Base-by-base conservation (phyloP, 1,140 invertebrate genomes). In the Drosophila lini region DNA sequence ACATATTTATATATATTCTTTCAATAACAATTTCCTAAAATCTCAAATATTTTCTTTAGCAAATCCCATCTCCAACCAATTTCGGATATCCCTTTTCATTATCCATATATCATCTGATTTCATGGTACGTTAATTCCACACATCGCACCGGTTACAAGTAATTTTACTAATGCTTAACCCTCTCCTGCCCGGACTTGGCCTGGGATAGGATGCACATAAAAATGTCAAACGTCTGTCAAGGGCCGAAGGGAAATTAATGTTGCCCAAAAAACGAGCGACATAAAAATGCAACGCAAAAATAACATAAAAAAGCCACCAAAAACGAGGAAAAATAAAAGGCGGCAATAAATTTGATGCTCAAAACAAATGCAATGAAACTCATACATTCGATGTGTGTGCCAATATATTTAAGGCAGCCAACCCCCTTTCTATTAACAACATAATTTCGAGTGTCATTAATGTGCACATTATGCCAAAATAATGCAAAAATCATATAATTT, bases 401-500 rank as follows among this genome's bases (percentile, higher is more conserved):
- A 65, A 65, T 68, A 68, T 38, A 36, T 65, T 65, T 32, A 38
- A 31, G 65, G 42, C 15, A 48, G 59, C 55, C 58, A 53, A 74
- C 47, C 68, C 69, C 59, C 58, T 41, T 77, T 59, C 83, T 80
- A 88, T 88, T 88, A 88, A 88, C 83, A 88, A 88, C 84, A 88
- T 88, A 71, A 88, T 88, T 83, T 80, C 73, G 60, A 88, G 83
- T 88, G 84, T 88, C 83, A 83, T 89, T 88, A 88, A 88, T 88
- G 83, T 74, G 80, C 76, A 88, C 83, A 88, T 88, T 88, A 88
- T 79, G 83, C 80, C 83, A 83, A 88, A 88, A 80, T 88, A 88
- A 88, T 88, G 80, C 83, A 88, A 70, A 89, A 88, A 89, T 89
- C 84, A 88, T 88, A 88, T 88, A 83, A 88, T 64, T 88, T 88